Percentiles rank a stretch among this genome's conserved stretches.
Evolutionary conservation across 1,140 invertebrate species (phyloP).

Genomic region (Drosophila willistoni): DNA sequence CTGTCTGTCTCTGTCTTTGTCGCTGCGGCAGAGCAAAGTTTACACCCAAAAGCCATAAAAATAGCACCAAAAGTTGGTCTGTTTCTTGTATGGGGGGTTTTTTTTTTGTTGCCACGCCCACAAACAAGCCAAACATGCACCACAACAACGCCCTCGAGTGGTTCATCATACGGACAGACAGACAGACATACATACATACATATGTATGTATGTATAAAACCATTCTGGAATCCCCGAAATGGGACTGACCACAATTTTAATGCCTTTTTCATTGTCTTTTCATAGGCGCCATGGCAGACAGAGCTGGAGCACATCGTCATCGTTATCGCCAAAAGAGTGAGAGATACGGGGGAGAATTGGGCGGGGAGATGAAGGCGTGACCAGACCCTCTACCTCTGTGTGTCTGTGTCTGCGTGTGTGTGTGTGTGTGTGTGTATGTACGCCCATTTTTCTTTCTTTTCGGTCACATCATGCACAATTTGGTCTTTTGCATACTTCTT

Average conservation of each 20-base stretch:
- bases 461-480: conserved; percentile 51
- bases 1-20: not conserved
- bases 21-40: not conserved
- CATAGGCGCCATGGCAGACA: conserved; percentile 23
- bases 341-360: conserved; percentile 23
- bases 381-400: not conserved
- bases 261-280: conserved; percentile 75
- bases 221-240: conserved; percentile 18
- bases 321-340: conserved; percentile 26
- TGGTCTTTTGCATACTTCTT: conserved; percentile 43
- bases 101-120: conserved; percentile 47
- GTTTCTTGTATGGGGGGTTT: conserved; percentile 20
- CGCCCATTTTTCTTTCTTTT: not conserved
- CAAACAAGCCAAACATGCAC: conserved; percentile 54
- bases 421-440: not conserved
- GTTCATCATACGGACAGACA: conserved; percentile 6
- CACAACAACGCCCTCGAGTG: conserved; percentile 37
- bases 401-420: not conserved
- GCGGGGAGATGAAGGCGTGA: conserved; percentile 14
- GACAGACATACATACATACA: not conserved
- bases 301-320: conserved; percentile 25
- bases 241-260: conserved; percentile 70
- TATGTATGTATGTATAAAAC: conserved; percentile 15
- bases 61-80: conserved; percentile 33
- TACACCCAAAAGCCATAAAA: conserved; percentile 35